Evolutionary conservation across 2,113 vertebrate genomes (phyloP).

Genomic region (Stigmatopora nigra): DNA sequence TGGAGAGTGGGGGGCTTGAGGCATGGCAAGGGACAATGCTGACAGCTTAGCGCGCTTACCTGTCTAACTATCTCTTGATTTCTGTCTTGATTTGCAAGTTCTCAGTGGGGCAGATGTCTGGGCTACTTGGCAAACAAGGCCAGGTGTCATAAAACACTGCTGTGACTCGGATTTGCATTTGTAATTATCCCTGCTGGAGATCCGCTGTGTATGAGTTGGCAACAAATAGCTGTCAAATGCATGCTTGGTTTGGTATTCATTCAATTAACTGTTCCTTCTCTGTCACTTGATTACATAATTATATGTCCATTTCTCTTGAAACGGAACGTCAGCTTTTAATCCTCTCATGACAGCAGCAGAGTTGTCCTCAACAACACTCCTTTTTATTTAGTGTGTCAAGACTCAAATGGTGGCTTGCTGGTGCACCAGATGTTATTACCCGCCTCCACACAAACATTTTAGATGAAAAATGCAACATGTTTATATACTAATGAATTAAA

Average conservation of each 20-base stretch:
- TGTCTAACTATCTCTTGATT: slow-evolving; percentile 60
- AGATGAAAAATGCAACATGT: no score
- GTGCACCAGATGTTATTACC: no score
- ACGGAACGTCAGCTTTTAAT: not conserved
- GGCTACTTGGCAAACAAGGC: slow-evolving; percentile 53
- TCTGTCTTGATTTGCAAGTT: slow-evolving; percentile 65
- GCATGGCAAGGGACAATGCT: slow-evolving; percentile 18
- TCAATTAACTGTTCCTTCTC: slow-evolving; percentile 18
- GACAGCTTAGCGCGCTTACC: slow-evolving; percentile 52
- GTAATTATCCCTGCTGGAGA: slow-evolving; percentile 51
- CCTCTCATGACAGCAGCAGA: not conserved
- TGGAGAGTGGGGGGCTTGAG: slow-evolving; percentile 12
- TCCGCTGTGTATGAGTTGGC: slow-evolving; percentile 44
- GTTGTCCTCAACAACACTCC: not conserved
- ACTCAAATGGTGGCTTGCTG: not conserved
- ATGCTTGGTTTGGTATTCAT: slow-evolving; percentile 44
- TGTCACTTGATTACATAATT: not conserved
- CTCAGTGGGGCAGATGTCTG: slow-evolving; percentile 39
- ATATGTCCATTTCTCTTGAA: not conserved
- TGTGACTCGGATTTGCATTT: slow-evolving; percentile 65
- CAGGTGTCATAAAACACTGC: slow-evolving; percentile 64
- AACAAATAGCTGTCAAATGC: slow-evolving; percentile 48
- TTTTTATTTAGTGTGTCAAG: not conserved
- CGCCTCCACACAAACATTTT: no score
- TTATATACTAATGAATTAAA: no score